phyloP scores from a whole-genome alignment of 2,888 invertebrate species.

The Alviniconcha strummeri region DNA sequence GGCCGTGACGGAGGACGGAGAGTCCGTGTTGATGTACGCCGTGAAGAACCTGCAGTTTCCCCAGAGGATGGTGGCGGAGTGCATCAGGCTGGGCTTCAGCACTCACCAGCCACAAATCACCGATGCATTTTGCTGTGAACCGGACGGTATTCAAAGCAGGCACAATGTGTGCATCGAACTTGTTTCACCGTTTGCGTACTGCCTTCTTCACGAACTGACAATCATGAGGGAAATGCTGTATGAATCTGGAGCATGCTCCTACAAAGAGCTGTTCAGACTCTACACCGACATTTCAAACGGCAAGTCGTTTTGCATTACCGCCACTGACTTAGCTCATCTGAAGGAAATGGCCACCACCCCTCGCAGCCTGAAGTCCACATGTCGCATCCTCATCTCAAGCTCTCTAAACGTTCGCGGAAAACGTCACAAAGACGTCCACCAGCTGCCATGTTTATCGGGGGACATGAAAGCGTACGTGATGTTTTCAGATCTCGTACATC shows the following conservation, averaged over 20 bases:
- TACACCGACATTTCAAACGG: not conserved
- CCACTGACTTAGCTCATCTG: not conserved
- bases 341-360: not conserved
- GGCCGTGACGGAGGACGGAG: not conserved
- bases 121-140: not conserved
- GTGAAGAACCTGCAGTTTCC: conserved; percentile 3
- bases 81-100: conserved; percentile 2
- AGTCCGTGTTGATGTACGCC: conserved; percentile 3
- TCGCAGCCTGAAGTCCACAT: not conserved
- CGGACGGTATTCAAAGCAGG: not conserved
- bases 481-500: not conserved
- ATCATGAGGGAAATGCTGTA: not conserved
- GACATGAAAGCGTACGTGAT: not conserved
- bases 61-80: not conserved
- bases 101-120: not conserved
- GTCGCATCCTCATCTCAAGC: not conserved
- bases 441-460: not conserved
- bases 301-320: no score
- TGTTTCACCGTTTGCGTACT: not conserved
- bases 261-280: not conserved
- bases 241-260: not conserved
- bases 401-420: not conserved
- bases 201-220: not conserved
- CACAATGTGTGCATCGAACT: not conserved
- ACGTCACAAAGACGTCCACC: not conserved